Evolutionary conservation across 2,113 vertebrate genomes (phyloP).

Genomic region (Geothlypis trichas): DNA sequence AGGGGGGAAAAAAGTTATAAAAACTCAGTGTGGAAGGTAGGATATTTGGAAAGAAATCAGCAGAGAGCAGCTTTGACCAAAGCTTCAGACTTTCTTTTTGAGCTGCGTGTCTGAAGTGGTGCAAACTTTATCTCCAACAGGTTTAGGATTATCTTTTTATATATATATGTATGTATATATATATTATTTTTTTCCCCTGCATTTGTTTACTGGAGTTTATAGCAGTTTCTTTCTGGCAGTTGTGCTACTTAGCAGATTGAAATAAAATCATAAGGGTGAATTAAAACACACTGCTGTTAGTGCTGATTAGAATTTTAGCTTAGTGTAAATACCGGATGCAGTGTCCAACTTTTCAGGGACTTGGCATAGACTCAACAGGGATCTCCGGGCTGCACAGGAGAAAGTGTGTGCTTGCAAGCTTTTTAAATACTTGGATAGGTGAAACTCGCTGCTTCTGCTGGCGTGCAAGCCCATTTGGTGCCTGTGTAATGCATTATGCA

Average conservation of each 20-base stretch:
- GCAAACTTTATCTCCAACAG: slow-evolving; percentile 67
- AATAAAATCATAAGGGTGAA: slow-evolving; percentile 85
- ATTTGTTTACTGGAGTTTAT: slow-evolving; percentile 84
- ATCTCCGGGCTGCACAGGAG: slow-evolving; percentile 80
- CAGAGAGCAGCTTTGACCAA: not conserved
- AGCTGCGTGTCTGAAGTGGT: slow-evolving; percentile 58
- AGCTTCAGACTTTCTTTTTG: slow-evolving; percentile 57
- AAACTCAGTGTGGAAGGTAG: not conserved
- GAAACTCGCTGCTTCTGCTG: slow-evolving; percentile 64
- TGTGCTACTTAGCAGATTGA: slow-evolving; percentile 84
- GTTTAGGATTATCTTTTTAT: slow-evolving; percentile 49
- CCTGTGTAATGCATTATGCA: slow-evolving; percentile 27
- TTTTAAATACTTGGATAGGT: slow-evolving; percentile 76
- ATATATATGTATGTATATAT: not conserved
- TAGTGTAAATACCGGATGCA: slow-evolving; percentile 85
- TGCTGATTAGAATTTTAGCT: slow-evolving; percentile 83
- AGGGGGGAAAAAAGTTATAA: not conserved
- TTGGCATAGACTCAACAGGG: slow-evolving; percentile 79
- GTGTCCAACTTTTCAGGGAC: slow-evolving; percentile 85
- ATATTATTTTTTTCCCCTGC: slow-evolving; percentile 42
- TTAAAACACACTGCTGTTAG: slow-evolving; percentile 84
- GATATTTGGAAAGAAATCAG: slow-evolving; percentile 47
- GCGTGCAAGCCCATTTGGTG: slow-evolving; percentile 26
- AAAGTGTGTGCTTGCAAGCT: slow-evolving; percentile 74
- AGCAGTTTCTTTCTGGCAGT: slow-evolving; percentile 85